A percentile compares a stretch with the other conserved stretches of the same genome.
Evolutionary conservation across 1,140 invertebrate species (phyloP).

Genomic region (Camponotus vicinus): DNA sequence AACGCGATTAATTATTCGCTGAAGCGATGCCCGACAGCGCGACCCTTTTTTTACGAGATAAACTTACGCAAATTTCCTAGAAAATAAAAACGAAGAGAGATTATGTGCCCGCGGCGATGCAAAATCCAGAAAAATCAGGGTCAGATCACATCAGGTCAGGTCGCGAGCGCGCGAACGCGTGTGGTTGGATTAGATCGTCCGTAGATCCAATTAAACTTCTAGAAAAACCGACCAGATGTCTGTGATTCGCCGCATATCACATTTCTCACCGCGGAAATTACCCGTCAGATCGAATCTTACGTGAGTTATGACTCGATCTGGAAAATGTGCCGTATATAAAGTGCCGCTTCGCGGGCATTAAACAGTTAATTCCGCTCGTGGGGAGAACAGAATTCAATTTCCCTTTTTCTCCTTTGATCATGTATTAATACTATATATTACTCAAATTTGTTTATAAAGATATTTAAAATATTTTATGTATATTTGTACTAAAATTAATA

Average conservation of each 20-base stretch:
- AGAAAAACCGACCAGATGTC: conserved; percentile 43
- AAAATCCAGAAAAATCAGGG: conserved; percentile 5
- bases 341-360: not conserved
- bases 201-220: conserved; percentile 57
- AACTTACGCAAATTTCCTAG: conserved; percentile 12
- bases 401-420: not conserved
- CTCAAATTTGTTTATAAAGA: not conserved
- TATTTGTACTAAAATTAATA: no score
- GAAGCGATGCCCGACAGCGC: not conserved
- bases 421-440: not conserved
- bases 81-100: not conserved
- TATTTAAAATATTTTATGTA: not conserved
- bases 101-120: not conserved
- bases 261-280: conserved; percentile 53
- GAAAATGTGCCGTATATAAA: conserved; percentile 16
- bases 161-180: not conserved
- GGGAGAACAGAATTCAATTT: not conserved
- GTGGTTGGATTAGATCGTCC: conserved; percentile 23
- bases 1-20: conserved; percentile 15
- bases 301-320: conserved; percentile 53
- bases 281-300: conserved; percentile 60
- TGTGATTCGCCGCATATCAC: conserved; percentile 31
- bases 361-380: not conserved
- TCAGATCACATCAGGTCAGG: not conserved
- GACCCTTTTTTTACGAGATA: conserved; percentile 14